Conservation (phyloP, 2,797 vertebrate genomes). For the Tangara arthus region DNA sequence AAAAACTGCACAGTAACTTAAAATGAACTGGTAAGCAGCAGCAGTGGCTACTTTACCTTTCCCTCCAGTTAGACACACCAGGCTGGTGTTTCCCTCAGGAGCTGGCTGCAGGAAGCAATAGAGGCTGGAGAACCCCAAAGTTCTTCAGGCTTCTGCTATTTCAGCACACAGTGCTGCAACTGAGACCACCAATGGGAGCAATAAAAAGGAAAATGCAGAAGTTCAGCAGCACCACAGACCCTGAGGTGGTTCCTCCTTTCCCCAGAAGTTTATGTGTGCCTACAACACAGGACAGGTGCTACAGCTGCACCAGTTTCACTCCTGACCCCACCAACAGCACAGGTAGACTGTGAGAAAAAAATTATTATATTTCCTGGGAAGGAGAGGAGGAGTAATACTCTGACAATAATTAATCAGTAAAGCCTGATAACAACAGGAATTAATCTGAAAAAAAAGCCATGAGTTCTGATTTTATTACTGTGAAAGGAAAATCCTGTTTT, state of each 20-base stretch:
- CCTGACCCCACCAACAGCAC: background rate
- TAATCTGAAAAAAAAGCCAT: background rate
- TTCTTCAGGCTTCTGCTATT: background rate
- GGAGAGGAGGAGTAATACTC: background rate
- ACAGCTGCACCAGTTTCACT: background rate
- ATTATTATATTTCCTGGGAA: background rate
- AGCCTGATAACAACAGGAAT: background rate
- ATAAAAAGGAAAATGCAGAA: background rate
- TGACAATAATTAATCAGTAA: background rate
- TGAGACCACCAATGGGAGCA: background rate
- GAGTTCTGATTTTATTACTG: background rate
- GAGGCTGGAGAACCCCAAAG: background rate
- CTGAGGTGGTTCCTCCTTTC: background rate
- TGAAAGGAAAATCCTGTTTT: background rate
- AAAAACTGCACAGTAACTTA: background rate
- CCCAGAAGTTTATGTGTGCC: background rate
- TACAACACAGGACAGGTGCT: background rate
- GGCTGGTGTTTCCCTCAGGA: background rate
- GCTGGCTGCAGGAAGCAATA: background rate
- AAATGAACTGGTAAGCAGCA: background rate
- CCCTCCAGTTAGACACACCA: background rate
- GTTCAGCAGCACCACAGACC: background rate
- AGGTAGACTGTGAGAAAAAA: background rate
- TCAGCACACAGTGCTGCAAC: accelerated
- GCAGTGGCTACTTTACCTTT: background rate